Evolutionary conservation across 2,797 vertebrate species (phyloP), one percentile per base, ranked within the genome.

Genomic region (Chelonia mydas): DNA sequence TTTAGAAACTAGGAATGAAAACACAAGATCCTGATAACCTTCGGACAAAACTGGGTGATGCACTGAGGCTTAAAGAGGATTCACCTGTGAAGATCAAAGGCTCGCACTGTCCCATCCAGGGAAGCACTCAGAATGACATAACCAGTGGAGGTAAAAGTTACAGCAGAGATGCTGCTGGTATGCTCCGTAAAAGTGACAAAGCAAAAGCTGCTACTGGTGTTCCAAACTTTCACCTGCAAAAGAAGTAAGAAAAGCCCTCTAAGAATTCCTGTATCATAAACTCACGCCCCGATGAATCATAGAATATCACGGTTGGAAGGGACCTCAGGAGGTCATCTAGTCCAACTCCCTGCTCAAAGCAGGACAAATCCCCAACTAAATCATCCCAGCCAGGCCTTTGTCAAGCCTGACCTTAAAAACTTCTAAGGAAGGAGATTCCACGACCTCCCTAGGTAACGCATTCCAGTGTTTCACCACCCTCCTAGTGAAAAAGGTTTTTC

Each of bases 181-280:
- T 99, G 99, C 59, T 99, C 99, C 0, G 99, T 99, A 95, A 99
- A 99, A 1, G 99, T 99, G 94, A 99, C 98, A 83, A 99, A 99
- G 97, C 99, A 99, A 81, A 99, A 99, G 88, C 99, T 99, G 37
- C 99, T 99, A 92, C 98, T 99, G 59, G 98, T 99, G 97, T 99
- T 99, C 99, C 99, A 99, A 88, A 99, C 99, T 97, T 99, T 99
- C 68, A 99, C 99, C 99, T 99, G 94, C 0, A 55, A 74, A 1
- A 21, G 65, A 84, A 88, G 95, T 3, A 33, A 37, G 45, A 83
- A 87, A 89, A 86, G 3, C 5, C 17, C 41, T 49, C 84, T 72
- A 50, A 51, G 50, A 77, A 77, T 28, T 23, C 13, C 25, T 19
- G 12, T 47, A 86, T 11, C 28, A 21, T 19, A 47, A 54, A 10